These are phyloP conservation scores for Hesperia comma DNA, from an alignment of 2,888 invertebrate genomes.

Conservation along the genomic window DNA sequence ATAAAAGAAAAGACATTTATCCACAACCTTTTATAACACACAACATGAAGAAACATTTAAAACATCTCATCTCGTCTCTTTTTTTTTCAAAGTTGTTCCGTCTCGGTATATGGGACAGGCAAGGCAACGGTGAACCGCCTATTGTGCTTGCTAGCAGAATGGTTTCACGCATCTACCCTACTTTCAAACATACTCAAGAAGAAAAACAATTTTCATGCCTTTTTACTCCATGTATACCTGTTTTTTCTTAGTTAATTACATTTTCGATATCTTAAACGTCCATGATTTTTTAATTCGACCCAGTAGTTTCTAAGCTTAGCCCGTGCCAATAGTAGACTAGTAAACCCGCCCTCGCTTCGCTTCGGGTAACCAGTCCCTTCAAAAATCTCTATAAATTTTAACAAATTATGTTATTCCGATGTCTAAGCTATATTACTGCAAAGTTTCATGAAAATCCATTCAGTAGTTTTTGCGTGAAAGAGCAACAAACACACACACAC, in stretches of 20 bases:
- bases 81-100: slow-evolving; percentile 15
- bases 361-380: too few relatives aligned
- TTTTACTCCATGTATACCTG: neutral
- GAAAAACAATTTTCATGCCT: slow-evolving; percentile 16
- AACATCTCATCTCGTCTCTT: slow-evolving; percentile 8
- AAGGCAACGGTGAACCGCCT: slow-evolving; percentile 21
- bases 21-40: neutral
- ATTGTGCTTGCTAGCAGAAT: slow-evolving; percentile 18
- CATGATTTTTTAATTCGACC: too few relatives aligned
- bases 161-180: slow-evolving; percentile 20
- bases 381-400: too few relatives aligned
- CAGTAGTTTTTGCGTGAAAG: too few relatives aligned
- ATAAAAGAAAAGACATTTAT: neutral
- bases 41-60: neutral
- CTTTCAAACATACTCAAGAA: slow-evolving; percentile 20
- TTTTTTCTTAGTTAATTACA: neutral
- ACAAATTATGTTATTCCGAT: too few relatives aligned
- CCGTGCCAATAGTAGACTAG: too few relatives aligned
- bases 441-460: too few relatives aligned
- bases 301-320: too few relatives aligned
- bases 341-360: too few relatives aligned
- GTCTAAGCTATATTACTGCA: too few relatives aligned
- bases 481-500: too few relatives aligned
- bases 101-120: slow-evolving; percentile 19
- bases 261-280: neutral